Percentiles rank a stretch among this genome's conserved stretches.
Evolutionary conservation across 2,113 vertebrate genomes (phyloP).

Genomic region (Nycticorax nycticorax): DNA sequence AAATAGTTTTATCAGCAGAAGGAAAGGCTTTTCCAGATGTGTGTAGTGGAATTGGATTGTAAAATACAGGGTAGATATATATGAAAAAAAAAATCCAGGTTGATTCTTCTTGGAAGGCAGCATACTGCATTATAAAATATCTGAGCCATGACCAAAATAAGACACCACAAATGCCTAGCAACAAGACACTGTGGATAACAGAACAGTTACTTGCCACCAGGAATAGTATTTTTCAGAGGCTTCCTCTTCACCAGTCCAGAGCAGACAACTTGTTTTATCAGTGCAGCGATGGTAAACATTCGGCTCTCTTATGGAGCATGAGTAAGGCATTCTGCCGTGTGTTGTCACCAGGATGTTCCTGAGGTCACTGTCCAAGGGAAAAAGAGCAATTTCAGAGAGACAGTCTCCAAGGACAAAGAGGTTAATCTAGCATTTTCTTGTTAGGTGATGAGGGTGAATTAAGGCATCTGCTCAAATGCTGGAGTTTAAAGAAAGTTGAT

Average conservation of each 20-base stretch:
- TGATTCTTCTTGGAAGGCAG: not conserved
- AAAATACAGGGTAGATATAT: not conserved
- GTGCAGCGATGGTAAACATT: not conserved
- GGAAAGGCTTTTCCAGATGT: not conserved
- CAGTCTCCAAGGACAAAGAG: not conserved
- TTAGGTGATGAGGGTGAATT: not conserved
- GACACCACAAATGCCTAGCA: not conserved
- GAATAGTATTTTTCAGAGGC: not conserved
- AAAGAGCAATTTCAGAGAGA: not conserved
- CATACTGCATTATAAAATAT: not conserved
- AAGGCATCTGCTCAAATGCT: not conserved
- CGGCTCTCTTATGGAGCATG: fast-evolving
- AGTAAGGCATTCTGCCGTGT: not conserved
- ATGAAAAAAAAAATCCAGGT: not conserved
- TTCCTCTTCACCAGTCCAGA: not conserved
- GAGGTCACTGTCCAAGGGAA: not conserved
- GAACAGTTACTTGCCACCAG: not conserved
- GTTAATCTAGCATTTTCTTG: not conserved
- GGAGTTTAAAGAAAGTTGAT: not conserved
- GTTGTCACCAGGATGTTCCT: not conserved
- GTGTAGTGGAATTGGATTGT: not conserved
- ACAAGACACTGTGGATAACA: not conserved
- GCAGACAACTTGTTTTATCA: not conserved
- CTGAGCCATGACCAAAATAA: not conserved
- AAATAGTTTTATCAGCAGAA: not conserved